Conservation (phyloP, 2,888 invertebrate genomes). For the Epistrophe eligans region DNA sequence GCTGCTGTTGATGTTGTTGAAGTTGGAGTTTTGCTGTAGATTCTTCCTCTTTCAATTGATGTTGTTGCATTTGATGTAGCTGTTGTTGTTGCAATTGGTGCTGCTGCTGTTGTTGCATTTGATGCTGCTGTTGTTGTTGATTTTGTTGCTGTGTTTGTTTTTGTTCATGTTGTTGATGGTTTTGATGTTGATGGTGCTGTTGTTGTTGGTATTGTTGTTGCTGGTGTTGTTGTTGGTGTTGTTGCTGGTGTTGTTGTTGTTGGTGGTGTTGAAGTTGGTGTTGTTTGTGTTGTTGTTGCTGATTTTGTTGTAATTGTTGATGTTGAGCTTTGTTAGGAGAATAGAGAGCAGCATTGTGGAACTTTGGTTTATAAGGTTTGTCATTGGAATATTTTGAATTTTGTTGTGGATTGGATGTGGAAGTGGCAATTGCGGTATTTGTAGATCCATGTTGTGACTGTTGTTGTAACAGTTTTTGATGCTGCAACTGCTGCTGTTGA, state of each 20-base stretch:
- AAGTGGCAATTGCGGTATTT: constrained; percentile 34
- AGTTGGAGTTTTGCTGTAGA: constrained; percentile 78
- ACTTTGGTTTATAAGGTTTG: constrained; percentile 90
- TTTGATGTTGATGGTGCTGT: constrained; percentile 69
- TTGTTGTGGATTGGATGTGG: constrained; percentile 51
- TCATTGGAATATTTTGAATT: constrained; percentile 83
- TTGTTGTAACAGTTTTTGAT: constrained; percentile 53
- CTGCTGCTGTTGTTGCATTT: constrained; percentile 71
- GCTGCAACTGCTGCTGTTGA: constrained; percentile 73
- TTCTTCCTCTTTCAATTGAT: constrained; percentile 75
- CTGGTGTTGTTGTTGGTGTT: constrained; percentile 77
- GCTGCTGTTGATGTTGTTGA: constrained; percentile 77
- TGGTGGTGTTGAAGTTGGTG: constrained; percentile 69
- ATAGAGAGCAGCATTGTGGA: constrained; percentile 87
- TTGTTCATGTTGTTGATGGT: constrained; percentile 73
- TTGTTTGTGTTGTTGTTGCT: constrained; percentile 72
- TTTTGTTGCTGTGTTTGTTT: constrained; percentile 68
- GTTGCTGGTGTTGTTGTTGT: constrained; percentile 76
- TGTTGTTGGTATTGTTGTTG: constrained; percentile 78
- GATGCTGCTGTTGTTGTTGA: constrained; percentile 69
- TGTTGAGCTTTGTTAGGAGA: constrained; percentile 69
- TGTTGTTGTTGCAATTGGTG: constrained; percentile 80
- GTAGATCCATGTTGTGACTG: constrained; percentile 75
- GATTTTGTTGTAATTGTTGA: constrained; percentile 75
- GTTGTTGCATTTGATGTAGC: constrained; percentile 1